Evolutionary conservation across 2,888 invertebrate species (phyloP).

Genomic region (Acrocyrtus sp.): DNA sequence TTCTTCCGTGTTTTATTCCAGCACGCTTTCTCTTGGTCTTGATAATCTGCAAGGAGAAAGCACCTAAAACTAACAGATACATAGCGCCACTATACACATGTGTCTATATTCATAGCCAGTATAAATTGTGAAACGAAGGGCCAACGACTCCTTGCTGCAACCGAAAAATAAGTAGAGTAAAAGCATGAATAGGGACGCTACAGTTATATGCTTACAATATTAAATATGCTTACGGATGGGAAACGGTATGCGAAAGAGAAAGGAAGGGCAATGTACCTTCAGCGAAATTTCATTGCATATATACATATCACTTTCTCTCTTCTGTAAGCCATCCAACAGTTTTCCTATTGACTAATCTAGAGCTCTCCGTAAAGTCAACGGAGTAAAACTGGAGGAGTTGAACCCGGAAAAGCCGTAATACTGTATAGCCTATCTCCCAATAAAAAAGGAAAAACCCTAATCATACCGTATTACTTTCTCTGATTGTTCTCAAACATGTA

Average conservation of each 20-base stretch:
- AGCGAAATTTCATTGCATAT: constrained; percentile 9
- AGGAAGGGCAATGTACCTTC: constrained; percentile 49
- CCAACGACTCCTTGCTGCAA: constrained; percentile 24
- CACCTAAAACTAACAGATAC: neutral
- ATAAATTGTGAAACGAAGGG: constrained; percentile 24
- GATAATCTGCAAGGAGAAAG: too few relatives aligned
- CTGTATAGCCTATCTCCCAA: neutral
- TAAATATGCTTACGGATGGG: neutral
- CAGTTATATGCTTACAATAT: neutral
- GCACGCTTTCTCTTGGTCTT: neutral
- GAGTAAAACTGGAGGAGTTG: constrained; percentile 13
- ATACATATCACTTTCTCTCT: constrained; percentile 8
- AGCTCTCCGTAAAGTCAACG: too few relatives aligned
- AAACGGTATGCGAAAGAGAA: constrained; percentile 26
- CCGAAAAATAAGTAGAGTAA: neutral
- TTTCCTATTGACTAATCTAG: too few relatives aligned
- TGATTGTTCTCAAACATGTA: neutral
- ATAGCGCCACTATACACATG: neutral
- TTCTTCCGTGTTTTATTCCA: neutral
- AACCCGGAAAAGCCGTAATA: constrained; percentile 48
- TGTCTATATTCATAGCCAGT: neutral
- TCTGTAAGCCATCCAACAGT: too few relatives aligned
- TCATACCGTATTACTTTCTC: neutral
- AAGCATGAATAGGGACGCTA: neutral
- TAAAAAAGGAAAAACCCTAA: neutral